Percentiles rank a stretch among this genome's conserved stretches.
Evolutionary conservation across 2,797 vertebrate genomes (phyloP).

Genomic region (Xerus rutilus): DNA sequence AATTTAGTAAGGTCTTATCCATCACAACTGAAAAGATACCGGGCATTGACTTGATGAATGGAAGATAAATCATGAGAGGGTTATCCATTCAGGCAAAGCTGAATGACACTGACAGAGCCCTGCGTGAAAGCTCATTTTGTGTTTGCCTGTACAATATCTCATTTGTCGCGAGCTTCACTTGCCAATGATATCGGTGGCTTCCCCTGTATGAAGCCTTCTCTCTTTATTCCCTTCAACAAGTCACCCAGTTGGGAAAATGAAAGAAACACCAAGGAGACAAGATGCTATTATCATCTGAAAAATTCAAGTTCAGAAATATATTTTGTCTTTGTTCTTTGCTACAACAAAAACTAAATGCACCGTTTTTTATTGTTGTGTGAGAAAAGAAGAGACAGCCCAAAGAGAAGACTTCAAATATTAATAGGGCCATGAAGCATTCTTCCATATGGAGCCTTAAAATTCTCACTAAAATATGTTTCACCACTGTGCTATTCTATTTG

Average conservation of each 20-base stretch:
- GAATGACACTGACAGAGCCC: conserved; percentile 87
- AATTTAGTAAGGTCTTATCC: conserved; percentile 89
- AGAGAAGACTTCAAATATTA: conserved; percentile 47
- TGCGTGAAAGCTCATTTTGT: conserved; percentile 88
- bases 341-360: conserved; percentile 67
- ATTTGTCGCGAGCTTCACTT: conserved; percentile 84
- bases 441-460: not conserved
- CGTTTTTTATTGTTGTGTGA: conserved; percentile 51
- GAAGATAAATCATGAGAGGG: conserved; percentile 89
- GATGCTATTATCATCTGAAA: conserved; percentile 83
- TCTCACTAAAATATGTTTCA: conserved; percentile 23
- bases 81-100: conserved; percentile 88
- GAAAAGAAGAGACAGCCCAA: conserved; percentile 62
- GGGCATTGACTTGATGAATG: conserved; percentile 88
- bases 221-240: conserved; percentile 86
- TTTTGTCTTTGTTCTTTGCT: conserved; percentile 78
- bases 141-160: conserved; percentile 86
- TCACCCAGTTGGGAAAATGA: conserved; percentile 80
- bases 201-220: conserved; percentile 81
- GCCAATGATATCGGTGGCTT: conserved; percentile 86
- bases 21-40: conserved; percentile 87
- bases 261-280: conserved; percentile 79
- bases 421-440: not conserved
- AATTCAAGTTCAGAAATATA: conserved; percentile 82
- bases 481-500: not conserved